phyloP scores from a whole-genome alignment of 2,113 vertebrate species.

The Prunella himalayana region DNA sequence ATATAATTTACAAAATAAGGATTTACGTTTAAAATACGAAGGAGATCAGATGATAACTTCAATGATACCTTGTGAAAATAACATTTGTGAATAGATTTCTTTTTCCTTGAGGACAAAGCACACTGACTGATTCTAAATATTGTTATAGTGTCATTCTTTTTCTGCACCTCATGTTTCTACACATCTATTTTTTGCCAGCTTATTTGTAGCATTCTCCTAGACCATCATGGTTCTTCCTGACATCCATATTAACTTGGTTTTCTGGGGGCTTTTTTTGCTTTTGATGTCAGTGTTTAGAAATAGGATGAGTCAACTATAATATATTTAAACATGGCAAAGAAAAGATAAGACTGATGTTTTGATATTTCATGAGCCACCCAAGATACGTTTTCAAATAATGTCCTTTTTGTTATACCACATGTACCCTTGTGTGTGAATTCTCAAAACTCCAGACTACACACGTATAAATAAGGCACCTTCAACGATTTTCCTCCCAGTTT shows the following conservation, averaged over 20 bases:
- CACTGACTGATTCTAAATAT: not conserved
- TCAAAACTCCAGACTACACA: not conserved
- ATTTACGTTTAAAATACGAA: not conserved
- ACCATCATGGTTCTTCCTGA: not conserved
- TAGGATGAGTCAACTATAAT: not conserved
- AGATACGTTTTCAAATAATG: not conserved
- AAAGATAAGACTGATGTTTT: not conserved
- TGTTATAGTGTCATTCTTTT: not conserved
- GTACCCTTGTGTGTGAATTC: not conserved
- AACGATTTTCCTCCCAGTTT: not conserved
- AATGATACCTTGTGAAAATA: not conserved
- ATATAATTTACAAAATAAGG: not conserved
- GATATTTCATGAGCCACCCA: not conserved
- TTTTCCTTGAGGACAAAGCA: not conserved
- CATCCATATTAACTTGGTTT: not conserved
- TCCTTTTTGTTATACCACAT: not conserved
- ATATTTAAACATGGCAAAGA: not conserved
- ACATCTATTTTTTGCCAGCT: not conserved
- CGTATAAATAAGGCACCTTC: not conserved
- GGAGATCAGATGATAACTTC: not conserved
- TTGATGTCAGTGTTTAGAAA: not conserved
- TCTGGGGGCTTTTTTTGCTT: not conserved
- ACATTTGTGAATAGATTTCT: not conserved
- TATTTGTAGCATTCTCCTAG: not conserved
- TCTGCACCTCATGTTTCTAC: not conserved